Evolutionary conservation across 2,113 vertebrate species (phyloP).

Genomic region (Hemiprocne comata): DNA sequence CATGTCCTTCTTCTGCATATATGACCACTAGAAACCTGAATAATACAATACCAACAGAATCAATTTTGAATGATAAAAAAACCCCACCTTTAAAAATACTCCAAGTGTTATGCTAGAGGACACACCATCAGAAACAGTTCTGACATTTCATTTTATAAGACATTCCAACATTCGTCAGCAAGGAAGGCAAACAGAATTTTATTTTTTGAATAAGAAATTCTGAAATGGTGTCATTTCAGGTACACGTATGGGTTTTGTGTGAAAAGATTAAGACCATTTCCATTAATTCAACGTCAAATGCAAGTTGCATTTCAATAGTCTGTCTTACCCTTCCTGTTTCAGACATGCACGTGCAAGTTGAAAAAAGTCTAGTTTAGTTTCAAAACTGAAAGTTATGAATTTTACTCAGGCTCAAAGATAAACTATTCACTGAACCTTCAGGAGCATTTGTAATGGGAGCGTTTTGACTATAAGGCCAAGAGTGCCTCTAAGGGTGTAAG

Average conservation of each 20-base stretch:
- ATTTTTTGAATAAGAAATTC: not conserved
- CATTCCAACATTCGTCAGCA: not conserved
- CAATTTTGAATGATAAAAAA: not conserved
- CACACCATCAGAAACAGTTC: not conserved
- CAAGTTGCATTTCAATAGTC: not conserved
- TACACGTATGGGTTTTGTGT: not conserved
- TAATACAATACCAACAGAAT: not conserved
- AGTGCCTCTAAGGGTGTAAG: not conserved
- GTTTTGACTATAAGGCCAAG: not conserved
- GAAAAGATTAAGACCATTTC: not conserved
- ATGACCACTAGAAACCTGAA: not conserved
- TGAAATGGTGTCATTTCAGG: not conserved
- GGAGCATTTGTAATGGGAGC: not conserved
- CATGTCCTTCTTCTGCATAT: not conserved
- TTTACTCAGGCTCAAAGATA: not conserved
- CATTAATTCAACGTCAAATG: not conserved
- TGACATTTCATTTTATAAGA: not conserved
- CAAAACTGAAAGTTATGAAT: not conserved
- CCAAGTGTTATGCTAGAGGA: not conserved
- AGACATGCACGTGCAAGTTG: accelerated
- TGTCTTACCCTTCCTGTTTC: not conserved
- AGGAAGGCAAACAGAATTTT: not conserved
- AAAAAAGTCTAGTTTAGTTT: not conserved
- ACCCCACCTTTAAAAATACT: not conserved
- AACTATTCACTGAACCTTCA: not conserved